Evolutionary conservation across 1,140 invertebrate species (phyloP).

Genomic region (Caenorhabditis latens): DNA sequence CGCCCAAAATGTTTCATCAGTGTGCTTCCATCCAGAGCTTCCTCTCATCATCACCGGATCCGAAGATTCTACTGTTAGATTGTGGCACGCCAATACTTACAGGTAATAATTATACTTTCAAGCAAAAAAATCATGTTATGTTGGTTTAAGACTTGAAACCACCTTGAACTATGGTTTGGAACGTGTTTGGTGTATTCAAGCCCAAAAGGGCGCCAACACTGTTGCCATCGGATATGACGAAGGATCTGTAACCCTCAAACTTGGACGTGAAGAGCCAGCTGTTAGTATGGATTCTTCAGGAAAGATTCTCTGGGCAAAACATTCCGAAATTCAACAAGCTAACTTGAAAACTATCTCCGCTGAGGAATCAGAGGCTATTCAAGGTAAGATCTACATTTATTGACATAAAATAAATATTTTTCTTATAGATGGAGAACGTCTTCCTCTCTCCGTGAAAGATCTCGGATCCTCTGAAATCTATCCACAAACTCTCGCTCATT

Average conservation of each 20-base stretch:
- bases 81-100: slow-evolving; percentile 99
- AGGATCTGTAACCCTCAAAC: slow-evolving; percentile 95
- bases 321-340: slow-evolving; percentile 97
- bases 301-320: slow-evolving; percentile 98
- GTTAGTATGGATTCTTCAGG: slow-evolving; percentile 95
- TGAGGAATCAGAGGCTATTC: slow-evolving; percentile 70
- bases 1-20: slow-evolving; percentile 92
- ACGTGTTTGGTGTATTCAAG: slow-evolving; percentile 93
- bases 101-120: slow-evolving; percentile 78
- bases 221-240: slow-evolving; percentile 98
- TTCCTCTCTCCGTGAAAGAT: slow-evolving; percentile 94
- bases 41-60: slow-evolving; percentile 97
- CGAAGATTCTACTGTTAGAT: slow-evolving; percentile 92
- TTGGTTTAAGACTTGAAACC: slow-evolving; percentile 84
- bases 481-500: slow-evolving; percentile 97
- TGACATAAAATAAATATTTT: background rate
- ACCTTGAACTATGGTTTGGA: slow-evolving; percentile 98
- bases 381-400: slow-evolving; percentile 66
- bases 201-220: slow-evolving; percentile 88
- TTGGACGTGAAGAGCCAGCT: slow-evolving; percentile 96
- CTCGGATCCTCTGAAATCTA: slow-evolving; percentile 99
- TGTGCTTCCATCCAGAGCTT: slow-evolving; percentile 93
- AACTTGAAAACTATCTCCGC: slow-evolving; percentile 85
- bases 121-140: background rate
- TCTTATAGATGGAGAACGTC: slow-evolving; percentile 86